Evolutionary conservation across 2,113 vertebrate genomes (phyloP).

Genomic region (Sceloporus undulatus): DNA sequence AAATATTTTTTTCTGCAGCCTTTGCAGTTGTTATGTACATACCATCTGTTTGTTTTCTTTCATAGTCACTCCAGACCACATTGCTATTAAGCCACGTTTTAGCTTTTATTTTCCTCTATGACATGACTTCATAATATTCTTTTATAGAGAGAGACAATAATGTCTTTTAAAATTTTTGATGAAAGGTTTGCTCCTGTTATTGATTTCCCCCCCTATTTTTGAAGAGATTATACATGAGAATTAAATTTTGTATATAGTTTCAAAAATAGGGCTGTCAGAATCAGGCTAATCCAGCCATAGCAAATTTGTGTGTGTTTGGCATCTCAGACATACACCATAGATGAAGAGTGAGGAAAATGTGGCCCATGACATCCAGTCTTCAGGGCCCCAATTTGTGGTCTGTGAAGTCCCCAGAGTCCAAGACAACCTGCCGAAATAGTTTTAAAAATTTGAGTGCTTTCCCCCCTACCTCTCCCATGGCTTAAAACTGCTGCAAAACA

Average conservation of each 20-base stretch:
- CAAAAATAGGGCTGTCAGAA: slow-evolving; percentile 14
- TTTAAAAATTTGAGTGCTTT: too few species aligned
- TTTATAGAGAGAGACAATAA: neutral
- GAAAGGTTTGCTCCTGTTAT: neutral
- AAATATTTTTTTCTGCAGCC: neutral
- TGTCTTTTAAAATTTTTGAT: neutral
- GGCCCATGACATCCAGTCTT: too few species aligned
- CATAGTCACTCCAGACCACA: neutral
- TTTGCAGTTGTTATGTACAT: neutral
- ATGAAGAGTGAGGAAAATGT: too few species aligned
- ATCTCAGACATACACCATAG: neutral
- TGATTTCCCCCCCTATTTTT: neutral
- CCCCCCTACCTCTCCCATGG: too few species aligned
- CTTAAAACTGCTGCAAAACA: too few species aligned
- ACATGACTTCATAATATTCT: neutral
- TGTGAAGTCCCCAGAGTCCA: too few species aligned
- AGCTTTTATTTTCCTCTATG: neutral
- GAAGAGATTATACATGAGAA: neutral
- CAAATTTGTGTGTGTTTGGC: slow-evolving; percentile 4
- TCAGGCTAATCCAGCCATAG: neutral
- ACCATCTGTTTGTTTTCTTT: neutral
- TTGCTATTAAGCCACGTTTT: neutral
- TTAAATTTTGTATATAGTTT: neutral
- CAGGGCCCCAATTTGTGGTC: too few species aligned
- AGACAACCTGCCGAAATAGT: too few species aligned